Evolutionary conservation across 1,140 invertebrate genomes (phyloP).

Genomic region (Laupala kohalensis): DNA sequence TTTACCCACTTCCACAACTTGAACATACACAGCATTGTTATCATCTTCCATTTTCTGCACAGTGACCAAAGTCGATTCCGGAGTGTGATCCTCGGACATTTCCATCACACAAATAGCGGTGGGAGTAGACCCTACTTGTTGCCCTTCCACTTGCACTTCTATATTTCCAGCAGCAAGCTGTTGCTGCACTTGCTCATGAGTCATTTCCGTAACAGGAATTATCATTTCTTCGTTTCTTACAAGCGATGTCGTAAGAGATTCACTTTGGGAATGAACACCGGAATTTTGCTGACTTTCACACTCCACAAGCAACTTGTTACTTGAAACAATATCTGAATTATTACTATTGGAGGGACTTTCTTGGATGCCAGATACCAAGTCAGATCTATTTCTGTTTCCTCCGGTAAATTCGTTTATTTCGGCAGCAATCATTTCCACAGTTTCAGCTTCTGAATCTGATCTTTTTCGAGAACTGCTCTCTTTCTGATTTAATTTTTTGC

Average conservation of each 20-base stretch:
- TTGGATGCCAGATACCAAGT: background rate
- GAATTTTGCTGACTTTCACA: background rate
- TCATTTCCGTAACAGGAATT: background rate
- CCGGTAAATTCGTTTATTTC: conserved; percentile 12
- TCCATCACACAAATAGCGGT: conserved; percentile 11
- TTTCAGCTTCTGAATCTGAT: conserved; percentile 10
- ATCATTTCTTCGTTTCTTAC: background rate
- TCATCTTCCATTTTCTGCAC: conserved; percentile 19
- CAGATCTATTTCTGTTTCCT: background rate
- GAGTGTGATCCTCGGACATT: conserved; percentile 3
- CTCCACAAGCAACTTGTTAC: background rate
- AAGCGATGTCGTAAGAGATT: background rate
- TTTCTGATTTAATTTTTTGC: background rate
- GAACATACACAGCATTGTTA: conserved; percentile 19
- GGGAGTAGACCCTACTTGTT: background rate
- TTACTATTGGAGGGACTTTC: background rate
- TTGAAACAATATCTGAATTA: background rate
- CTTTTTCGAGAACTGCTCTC: background rate
- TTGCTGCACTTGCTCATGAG: background rate
- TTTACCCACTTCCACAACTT: conserved; percentile 18
- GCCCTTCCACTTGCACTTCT: background rate
- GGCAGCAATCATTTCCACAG: conserved; percentile 19
- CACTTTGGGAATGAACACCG: background rate
- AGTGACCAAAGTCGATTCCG: background rate
- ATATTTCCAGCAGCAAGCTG: background rate